Evolutionary conservation across 2,888 invertebrate genomes (phyloP).

Genomic region (Lasioglossum figueresi): DNA sequence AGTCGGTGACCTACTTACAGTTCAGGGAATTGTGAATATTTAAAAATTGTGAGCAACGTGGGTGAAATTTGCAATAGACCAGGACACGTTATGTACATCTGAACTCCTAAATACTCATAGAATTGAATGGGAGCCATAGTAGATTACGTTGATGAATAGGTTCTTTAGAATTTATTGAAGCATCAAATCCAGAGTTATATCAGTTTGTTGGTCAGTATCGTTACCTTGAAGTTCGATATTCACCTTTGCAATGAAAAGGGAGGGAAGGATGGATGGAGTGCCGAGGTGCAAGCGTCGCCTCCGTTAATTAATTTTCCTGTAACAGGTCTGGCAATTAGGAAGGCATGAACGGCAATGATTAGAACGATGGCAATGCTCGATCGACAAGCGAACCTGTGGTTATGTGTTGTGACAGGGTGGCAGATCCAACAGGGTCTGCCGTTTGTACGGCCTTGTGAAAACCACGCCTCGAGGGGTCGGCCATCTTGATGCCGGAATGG

Average conservation of each 20-base stretch:
- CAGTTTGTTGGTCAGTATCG: background rate
- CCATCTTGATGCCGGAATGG: conserved; percentile 62
- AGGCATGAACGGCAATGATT: conserved; percentile 36
- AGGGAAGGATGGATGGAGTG: background rate
- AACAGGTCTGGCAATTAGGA: background rate
- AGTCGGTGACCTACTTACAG: background rate
- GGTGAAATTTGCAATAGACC: background rate
- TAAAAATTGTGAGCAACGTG: background rate
- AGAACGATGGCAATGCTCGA: conserved; percentile 28
- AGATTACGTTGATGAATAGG: background rate
- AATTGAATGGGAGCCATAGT: background rate
- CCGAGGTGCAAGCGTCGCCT: background rate
- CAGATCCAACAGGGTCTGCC: conserved; percentile 1
- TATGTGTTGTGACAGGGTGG: conserved; percentile 2
- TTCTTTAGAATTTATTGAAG: background rate
- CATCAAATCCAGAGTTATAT: background rate
- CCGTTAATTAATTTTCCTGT: background rate
- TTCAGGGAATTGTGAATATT: background rate
- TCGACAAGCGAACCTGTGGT: conserved; percentile 1
- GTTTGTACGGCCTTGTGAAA: conserved; percentile 50
- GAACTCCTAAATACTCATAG: background rate
- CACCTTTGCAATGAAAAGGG: background rate
- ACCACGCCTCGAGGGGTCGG: conserved; percentile 70
- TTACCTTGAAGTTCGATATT: background rate
- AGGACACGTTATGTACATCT: too few relatives aligned